These are phyloP conservation scores for Redunca redunca DNA, from an alignment of 2,113 vertebrate genomes.

Conservation along the genomic window DNA sequence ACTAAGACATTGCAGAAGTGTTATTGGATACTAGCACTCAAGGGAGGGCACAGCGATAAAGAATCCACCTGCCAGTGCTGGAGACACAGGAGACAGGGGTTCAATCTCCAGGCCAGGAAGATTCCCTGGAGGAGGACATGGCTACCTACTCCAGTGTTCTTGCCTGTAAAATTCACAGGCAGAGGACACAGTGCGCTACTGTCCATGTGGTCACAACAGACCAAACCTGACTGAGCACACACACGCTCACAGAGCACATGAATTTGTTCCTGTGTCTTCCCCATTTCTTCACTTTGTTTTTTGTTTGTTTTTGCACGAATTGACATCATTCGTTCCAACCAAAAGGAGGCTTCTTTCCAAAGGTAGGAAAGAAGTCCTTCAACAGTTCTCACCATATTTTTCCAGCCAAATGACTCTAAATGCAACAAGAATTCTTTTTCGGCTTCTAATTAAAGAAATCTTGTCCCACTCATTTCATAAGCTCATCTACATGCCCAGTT, in stretches of 20 bases:
- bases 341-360: neutral
- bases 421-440: neutral
- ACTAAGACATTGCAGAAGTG: neutral
- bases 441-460: neutral
- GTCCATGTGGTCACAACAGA: neutral
- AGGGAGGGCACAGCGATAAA: neutral
- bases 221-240: neutral
- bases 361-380: neutral
- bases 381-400: neutral
- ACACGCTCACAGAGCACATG: neutral
- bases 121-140: neutral
- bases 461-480: neutral
- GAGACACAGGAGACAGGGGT: neutral
- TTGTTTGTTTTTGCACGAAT: neutral
- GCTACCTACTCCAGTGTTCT: neutral
- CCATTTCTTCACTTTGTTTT: neutral
- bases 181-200: neutral
- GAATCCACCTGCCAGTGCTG: neutral
- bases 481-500: neutral
- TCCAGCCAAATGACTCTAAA: neutral
- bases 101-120: neutral
- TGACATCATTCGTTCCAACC: neutral
- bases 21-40: neutral
- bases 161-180: neutral
- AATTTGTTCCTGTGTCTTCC: neutral